Evolutionary conservation across 2,888 invertebrate species (phyloP).

Genomic region (Drosophila eohydei): DNA sequence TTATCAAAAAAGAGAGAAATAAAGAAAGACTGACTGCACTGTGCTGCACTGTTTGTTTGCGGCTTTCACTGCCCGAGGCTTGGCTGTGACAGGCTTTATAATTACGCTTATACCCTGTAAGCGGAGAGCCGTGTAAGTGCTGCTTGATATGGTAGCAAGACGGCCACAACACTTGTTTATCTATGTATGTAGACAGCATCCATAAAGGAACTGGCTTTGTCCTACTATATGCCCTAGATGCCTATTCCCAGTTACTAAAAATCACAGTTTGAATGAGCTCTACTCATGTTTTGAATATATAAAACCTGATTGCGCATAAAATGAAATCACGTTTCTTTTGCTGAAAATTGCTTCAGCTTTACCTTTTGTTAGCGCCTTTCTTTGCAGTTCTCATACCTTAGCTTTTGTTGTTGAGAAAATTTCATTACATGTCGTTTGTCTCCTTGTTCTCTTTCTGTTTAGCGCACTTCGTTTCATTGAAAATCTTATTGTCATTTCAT

Average conservation of each 20-base stretch:
- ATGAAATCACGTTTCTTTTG: neutral
- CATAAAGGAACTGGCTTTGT: neutral
- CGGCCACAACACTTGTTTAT: too few species aligned
- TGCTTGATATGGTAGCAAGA: too few species aligned
- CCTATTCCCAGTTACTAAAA: neutral
- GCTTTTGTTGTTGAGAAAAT: neutral
- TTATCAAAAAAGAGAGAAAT: neutral
- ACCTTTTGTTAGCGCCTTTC: neutral
- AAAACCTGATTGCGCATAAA: neutral
- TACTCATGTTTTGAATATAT: neutral
- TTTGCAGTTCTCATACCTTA: neutral
- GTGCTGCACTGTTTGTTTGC: neutral
- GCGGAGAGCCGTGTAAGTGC: neutral
- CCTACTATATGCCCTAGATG: neutral
- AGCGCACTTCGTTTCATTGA: slow-evolving; percentile 52
- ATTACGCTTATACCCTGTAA: slow-evolving; percentile 19
- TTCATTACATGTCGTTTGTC: slow-evolving; percentile 2
- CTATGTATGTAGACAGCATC: neutral
- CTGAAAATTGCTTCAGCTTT: neutral
- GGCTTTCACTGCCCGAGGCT: slow-evolving; percentile 40
- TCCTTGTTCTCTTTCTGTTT: slow-evolving; percentile 1
- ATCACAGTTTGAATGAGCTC: neutral
- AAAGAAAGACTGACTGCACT: neutral
- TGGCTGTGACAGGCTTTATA: slow-evolving; percentile 12
- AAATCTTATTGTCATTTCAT: slow-evolving; percentile 72